Base-by-base conservation (phyloP, 2,797 vertebrate species). In the Zenarchopterus dispar region DNA sequence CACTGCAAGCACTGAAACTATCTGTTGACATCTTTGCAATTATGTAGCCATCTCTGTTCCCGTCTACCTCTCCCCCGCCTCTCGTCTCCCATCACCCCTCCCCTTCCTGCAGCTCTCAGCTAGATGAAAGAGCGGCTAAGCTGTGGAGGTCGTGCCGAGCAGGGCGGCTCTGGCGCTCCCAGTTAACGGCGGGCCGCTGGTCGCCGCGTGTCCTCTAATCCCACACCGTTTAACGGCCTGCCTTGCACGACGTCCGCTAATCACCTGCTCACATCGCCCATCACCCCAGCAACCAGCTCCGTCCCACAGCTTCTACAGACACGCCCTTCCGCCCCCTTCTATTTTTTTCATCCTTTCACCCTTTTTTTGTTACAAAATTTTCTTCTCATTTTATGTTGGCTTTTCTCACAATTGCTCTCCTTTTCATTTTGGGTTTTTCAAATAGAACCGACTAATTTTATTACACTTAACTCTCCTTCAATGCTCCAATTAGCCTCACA, bases 51-150 rank as follows among this genome's bases (percentile, higher is more conserved):
- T 77, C 87, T 85, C 84, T 23, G 67, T n/a, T 67, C 42, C 61
- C 23, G 22, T 62, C 70, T 51, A 31, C 18, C 41, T 16, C 24
- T 61, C n/a, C 24, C 56, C 64, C 53, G 42, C 69, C 43, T 50
- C 69, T 24, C 63, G 31, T 18, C 36, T 28, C 56, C 50, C 63
- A 1, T 19, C 46, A 13, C 43, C 65, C 62, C 76, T 56, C 78
- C 72, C 54, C 62, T 58, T 64, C n/a, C 81, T 17, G 19, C 70
- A 62, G 74, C 77, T 80, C 88, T 85, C 82, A 73, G 75, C 52
- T 66, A 91, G 91, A 94, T 93, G 89, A 94, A 94, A 94, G 88
- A 79, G 77, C 55, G 64, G 80, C 85, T 90, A 88, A 92, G 89
- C 89, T 54, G 65, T 33, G 70, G 91, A 90, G 85, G 82, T 87